phyloP scores from a whole-genome alignment of 2,888 invertebrate genomes.

The Lithophane semibrunnea region DNA sequence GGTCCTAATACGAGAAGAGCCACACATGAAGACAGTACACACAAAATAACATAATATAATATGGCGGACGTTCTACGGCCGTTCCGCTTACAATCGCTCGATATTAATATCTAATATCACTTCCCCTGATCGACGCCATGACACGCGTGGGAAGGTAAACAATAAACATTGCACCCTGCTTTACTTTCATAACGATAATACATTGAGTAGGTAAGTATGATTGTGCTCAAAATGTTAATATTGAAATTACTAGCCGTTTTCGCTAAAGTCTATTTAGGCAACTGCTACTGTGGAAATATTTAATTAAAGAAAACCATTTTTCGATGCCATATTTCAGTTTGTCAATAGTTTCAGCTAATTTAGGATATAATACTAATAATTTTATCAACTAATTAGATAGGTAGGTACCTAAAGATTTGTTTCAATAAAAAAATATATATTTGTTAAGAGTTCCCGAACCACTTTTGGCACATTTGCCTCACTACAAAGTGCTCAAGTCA shows the following conservation, averaged over 20 bases:
- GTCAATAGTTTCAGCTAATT: no score
- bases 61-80: conserved; percentile 9
- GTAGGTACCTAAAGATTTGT: not conserved
- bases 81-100: conserved; percentile 28
- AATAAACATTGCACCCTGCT: conserved; percentile 50
- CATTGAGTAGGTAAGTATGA: conserved; percentile 20
- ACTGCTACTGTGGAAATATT: no score
- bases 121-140: conserved; percentile 49
- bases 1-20: not conserved
- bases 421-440: conserved; percentile 4
- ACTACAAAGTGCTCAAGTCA: conserved; percentile 39
- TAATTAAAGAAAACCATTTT: no score
- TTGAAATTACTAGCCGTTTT: no score
- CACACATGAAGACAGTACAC: not conserved
- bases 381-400: no score
- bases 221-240: not conserved
- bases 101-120: conserved; percentile 56
- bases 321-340: no score
- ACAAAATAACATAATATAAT: conserved; percentile 1
- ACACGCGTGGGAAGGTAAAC: conserved; percentile 64
- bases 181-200: conserved; percentile 29
- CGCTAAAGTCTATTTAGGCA: no score
- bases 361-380: no score
- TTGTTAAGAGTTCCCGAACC: not conserved
- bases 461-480: conserved; percentile 14